Conservation (phyloP, 2,888 invertebrate species). For the Danaus chrysippus region DNA sequence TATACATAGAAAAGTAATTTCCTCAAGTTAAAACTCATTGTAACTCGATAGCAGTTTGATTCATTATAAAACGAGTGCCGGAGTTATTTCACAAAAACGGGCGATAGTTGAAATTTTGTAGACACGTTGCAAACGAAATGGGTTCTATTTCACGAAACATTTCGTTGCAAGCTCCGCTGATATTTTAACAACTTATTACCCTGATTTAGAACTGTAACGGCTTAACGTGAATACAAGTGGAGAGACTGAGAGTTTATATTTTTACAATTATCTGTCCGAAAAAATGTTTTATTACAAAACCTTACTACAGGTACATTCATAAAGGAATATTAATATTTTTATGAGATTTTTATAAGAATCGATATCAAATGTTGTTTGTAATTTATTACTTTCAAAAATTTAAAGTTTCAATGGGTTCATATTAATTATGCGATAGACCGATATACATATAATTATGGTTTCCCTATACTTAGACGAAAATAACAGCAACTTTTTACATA, state of each 20-base stretch:
- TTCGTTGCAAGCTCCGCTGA: constrained; percentile 21
- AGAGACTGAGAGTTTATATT: constrained; percentile 12
- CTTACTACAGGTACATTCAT: not conserved
- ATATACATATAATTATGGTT: no score
- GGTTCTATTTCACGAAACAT: constrained; percentile 29
- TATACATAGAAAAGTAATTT: constrained; percentile 15
- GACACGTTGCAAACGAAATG: constrained; percentile 30
- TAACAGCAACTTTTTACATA: no score
- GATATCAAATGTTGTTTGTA: no score
- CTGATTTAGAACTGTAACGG: constrained; percentile 14
- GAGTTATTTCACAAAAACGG: constrained; percentile 16
- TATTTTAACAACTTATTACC: constrained; percentile 22
- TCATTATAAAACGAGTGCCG: constrained; percentile 25
- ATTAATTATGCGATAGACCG: no score
- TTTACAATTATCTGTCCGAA: constrained; percentile 19
- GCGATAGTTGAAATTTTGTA: constrained; percentile 30
- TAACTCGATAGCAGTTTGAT: constrained; percentile 24
- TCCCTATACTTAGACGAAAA: no score
- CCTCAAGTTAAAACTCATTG: constrained; percentile 22
- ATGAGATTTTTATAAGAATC: constrained; percentile 15
- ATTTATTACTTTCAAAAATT: no score
- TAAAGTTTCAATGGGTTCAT: no score
- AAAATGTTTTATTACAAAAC: constrained; percentile 9
- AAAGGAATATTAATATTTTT: constrained; percentile 9
- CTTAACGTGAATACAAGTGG: constrained; percentile 6